phyloP scores from a whole-genome alignment of 2,113 vertebrate species.

The Arenaria interpres region DNA sequence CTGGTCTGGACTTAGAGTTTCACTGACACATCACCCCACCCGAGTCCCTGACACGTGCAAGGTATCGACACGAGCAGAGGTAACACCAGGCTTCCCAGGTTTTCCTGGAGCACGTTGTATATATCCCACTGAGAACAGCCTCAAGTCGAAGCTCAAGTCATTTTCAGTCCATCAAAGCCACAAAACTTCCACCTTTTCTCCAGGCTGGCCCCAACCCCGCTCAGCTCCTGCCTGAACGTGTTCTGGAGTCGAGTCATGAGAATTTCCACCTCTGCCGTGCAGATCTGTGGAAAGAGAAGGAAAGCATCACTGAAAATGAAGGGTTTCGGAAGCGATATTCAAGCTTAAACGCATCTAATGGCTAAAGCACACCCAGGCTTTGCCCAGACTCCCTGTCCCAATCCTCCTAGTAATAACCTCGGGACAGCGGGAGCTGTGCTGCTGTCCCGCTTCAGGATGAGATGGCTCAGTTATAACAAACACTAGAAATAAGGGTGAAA shows the following conservation, averaged over 20 bases:
- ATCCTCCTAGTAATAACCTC: fast-evolving
- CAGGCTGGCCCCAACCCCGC: conserved; percentile 92
- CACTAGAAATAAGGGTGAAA: not conserved
- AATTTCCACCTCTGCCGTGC: conserved; percentile 87
- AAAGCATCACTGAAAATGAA: not conserved
- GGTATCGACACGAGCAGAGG: not conserved
- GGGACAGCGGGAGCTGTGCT: not conserved
- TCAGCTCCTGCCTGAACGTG: conserved; percentile 93
- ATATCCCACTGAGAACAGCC: not conserved
- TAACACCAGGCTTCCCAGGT: not conserved
- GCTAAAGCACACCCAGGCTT: not conserved
- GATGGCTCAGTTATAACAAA: not conserved
- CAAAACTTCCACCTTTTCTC: conserved; percentile 98
- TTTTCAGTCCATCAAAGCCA: conserved; percentile 93
- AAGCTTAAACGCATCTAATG: fast-evolving
- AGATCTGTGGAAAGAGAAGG: conserved; percentile 77
- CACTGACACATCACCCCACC: conserved; percentile 6
- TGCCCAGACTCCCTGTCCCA: not conserved
- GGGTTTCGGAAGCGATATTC: not conserved
- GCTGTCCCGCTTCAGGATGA: not conserved
- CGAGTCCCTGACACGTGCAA: not conserved
- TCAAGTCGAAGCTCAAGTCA: conserved; percentile 73
- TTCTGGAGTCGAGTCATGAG: conserved; percentile 89
- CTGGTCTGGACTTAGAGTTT: conserved; percentile 48
- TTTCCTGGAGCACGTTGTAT: not conserved